Evolutionary conservation across 2,888 invertebrate species (phyloP).

Genomic region (Polydrusus pterygomalis): DNA sequence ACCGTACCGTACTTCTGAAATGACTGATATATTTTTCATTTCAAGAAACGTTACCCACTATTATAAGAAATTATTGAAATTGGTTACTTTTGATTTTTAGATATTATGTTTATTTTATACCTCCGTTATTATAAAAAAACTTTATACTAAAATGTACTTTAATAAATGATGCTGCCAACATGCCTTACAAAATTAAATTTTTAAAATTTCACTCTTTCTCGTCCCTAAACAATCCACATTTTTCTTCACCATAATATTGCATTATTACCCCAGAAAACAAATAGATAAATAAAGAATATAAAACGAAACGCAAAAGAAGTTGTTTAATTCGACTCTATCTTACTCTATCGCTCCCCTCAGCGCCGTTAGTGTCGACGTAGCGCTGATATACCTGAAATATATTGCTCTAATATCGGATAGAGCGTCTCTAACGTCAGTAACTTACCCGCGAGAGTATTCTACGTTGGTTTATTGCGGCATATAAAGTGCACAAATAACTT

Average conservation of each 20-base stretch:
- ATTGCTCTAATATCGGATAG: conserved; percentile 17
- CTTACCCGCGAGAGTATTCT: conserved; percentile 16
- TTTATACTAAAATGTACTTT: too few relatives aligned
- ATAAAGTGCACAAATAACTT: conserved; percentile 8
- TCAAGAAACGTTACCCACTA: too few relatives aligned
- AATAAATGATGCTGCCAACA: too few relatives aligned
- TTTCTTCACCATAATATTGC: background rate
- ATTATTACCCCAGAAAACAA: background rate
- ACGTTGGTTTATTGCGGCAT: conserved; percentile 2
- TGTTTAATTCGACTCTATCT: conserved; percentile 17
- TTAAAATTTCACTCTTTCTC: too few relatives aligned
- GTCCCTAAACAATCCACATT: too few relatives aligned
- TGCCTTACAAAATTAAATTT: too few relatives aligned
- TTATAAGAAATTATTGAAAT: too few relatives aligned
- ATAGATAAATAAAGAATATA: background rate
- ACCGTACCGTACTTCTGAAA: too few relatives aligned
- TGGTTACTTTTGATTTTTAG: too few relatives aligned
- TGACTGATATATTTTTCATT: too few relatives aligned
- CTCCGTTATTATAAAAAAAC: too few relatives aligned
- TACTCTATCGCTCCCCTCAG: conserved; percentile 24
- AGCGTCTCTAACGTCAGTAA: conserved; percentile 6
- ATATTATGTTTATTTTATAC: too few relatives aligned
- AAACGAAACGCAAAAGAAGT: conserved; percentile 6
- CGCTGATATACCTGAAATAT: conserved; percentile 33
- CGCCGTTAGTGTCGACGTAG: conserved; percentile 19